Percentiles rank a stretch among this genome's conserved stretches.
Conservation (phyloP, 2,888 invertebrate genomes). For the Acanthopleura granulata region DNA sequence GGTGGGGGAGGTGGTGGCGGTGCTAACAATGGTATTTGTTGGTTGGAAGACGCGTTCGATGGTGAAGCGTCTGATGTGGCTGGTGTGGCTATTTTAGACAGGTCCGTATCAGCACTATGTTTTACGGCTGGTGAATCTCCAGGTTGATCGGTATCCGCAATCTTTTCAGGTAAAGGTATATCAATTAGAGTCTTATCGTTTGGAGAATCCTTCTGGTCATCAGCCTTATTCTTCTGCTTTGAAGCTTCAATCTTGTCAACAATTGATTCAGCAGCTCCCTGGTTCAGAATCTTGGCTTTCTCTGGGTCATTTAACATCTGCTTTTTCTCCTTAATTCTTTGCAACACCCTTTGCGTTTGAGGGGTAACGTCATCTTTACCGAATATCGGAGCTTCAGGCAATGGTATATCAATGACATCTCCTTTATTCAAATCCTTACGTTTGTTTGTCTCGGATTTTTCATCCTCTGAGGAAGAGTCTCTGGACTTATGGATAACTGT, state of each 20-base stretch:
- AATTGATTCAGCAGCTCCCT: constrained; percentile 22
- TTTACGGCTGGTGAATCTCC: too few relatives aligned
- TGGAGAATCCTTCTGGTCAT: constrained; percentile 16
- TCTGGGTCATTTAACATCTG: constrained; percentile 1
- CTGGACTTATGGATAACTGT: not conserved
- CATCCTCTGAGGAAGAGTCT: constrained; percentile 7
- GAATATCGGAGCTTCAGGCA: constrained; percentile 34
- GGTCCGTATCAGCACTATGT: not conserved
- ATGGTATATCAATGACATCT: constrained; percentile 54
- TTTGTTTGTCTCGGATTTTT: not conserved
- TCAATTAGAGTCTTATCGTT: constrained; percentile 31
- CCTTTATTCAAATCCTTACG: constrained; percentile 27
- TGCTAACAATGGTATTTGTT: constrained; percentile 6
- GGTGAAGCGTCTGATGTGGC: constrained; percentile 26
- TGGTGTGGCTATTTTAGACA: not conserved
- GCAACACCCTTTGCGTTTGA: constrained; percentile 38
- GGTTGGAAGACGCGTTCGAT: not conserved
- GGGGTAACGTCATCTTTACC: constrained; percentile 29
- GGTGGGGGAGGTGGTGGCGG: constrained; percentile 31
- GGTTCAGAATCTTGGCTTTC: constrained; percentile 16
- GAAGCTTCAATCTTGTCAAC: not conserved
- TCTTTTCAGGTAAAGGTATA: constrained; percentile 39
- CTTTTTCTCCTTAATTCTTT: constrained; percentile 45
- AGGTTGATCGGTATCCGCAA: too few relatives aligned
- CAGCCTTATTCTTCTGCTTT: not conserved